These are phyloP conservation scores for Gopherus flavomarginatus DNA, from an alignment of 2,113 vertebrate genomes.

Conservation along the genomic window DNA sequence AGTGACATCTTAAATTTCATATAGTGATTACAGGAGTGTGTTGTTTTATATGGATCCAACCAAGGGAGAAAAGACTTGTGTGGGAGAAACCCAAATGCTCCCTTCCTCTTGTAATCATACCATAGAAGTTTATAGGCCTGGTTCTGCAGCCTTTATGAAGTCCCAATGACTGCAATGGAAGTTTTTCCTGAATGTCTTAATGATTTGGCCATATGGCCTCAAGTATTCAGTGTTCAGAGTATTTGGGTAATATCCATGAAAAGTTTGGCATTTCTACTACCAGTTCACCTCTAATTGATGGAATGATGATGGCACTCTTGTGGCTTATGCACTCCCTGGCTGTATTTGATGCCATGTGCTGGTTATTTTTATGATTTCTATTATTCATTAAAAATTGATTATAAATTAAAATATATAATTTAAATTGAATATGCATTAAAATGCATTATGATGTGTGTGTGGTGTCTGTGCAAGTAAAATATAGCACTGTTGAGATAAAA, in stretches of 20 bases:
- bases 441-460: not conserved
- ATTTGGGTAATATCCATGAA: not conserved
- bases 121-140: not conserved
- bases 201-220: not conserved
- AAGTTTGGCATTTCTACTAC: not conserved
- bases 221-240: not conserved
- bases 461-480: not conserved
- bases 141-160: not conserved
- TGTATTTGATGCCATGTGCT: not conserved
- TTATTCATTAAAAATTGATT: not conserved
- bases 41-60: not conserved
- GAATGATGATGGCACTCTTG: not conserved
- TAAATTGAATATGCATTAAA: not conserved
- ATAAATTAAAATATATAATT: not conserved
- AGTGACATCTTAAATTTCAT: too few relatives aligned
- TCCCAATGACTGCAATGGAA: not conserved
- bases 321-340: not conserved
- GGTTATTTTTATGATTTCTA: not conserved
- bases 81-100: not conserved
- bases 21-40: too few relatives aligned
- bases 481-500: constrained; percentile 10
- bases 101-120: not conserved
- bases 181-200: not conserved
- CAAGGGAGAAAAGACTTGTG: not conserved
- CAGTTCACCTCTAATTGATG: not conserved